A percentile compares a stretch with the other conserved stretches of the same genome.
Conservation (phyloP, 1,140 invertebrate genomes). For the Drosophila tristis region DNA sequence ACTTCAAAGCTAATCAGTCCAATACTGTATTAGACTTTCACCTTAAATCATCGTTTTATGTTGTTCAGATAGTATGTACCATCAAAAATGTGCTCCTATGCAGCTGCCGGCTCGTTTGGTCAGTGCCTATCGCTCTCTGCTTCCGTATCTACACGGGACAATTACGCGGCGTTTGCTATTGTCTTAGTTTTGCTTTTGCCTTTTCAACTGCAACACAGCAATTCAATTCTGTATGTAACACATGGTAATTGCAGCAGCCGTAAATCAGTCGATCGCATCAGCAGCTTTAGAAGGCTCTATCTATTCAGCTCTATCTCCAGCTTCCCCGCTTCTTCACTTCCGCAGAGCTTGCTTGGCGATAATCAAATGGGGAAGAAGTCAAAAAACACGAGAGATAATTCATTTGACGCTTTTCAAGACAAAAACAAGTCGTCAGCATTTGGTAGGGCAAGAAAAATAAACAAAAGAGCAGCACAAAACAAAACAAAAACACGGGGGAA, state of each 20-base stretch:
- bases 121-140: slow-evolving; percentile 12
- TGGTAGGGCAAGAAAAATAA: slow-evolving; percentile 28
- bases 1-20: too few species aligned
- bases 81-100: slow-evolving; percentile 11
- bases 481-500: background rate
- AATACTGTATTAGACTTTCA: too few species aligned
- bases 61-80: too few species aligned
- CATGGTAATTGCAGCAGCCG: slow-evolving; percentile 16
- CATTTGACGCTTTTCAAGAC: slow-evolving; percentile 55
- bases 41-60: too few species aligned
- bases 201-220: slow-evolving; percentile 24
- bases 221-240: slow-evolving; percentile 4
- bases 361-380: slow-evolving; percentile 11
- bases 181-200: slow-evolving; percentile 14
- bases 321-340: slow-evolving; percentile 2
- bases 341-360: background rate
- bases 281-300: slow-evolving; percentile 1
- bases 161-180: slow-evolving; percentile 20
- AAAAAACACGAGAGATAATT: slow-evolving; percentile 59
- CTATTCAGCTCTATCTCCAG: background rate
- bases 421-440: slow-evolving; percentile 56
- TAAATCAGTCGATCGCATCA: slow-evolving; percentile 21
- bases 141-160: slow-evolving; percentile 39
- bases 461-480: slow-evolving; percentile 9
- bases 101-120: too few species aligned